These are phyloP conservation scores for Fistularia commersonii DNA, from an alignment of 2,797 vertebrate genomes.

Conservation along the genomic window DNA sequence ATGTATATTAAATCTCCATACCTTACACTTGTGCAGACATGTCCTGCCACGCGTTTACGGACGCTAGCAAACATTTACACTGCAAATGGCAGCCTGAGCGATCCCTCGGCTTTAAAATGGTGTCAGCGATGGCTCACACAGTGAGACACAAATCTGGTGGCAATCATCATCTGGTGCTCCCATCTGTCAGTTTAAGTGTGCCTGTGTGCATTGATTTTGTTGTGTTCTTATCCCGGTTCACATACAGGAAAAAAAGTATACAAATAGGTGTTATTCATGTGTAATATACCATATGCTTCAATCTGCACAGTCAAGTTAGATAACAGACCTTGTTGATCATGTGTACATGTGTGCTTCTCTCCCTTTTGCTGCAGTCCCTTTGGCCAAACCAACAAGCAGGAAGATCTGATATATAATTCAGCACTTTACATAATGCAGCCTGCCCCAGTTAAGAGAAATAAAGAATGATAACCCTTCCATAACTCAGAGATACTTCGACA, in stretches of 20 bases:
- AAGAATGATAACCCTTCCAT: conserved; percentile 61
- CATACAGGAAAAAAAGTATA: not conserved
- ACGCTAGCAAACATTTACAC: conserved; percentile 26
- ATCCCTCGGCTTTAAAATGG: conserved; percentile 68
- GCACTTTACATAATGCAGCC: conserved; percentile 64
- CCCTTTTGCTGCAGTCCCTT: conserved; percentile 42
- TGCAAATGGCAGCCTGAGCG: conserved; percentile 64
- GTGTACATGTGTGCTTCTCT: conserved; percentile 17
- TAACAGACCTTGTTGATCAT: not conserved
- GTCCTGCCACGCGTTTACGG: conserved; percentile 1
- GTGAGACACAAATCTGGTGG: conserved; percentile 70
- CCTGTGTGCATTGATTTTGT: not conserved
- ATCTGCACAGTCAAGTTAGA: not conserved
- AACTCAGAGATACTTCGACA: conserved; percentile 6
- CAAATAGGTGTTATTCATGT: not conserved
- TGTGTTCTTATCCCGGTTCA: no score
- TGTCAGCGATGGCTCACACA: conserved; percentile 67
- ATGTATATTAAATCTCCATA: not conserved
- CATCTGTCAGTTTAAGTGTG: conserved; percentile 69
- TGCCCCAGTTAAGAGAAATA: conserved; percentile 69
- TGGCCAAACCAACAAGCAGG: conserved; percentile 46
- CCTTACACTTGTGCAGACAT: not conserved
- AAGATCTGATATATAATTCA: conserved; percentile 72
- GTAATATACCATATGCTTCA: no score
- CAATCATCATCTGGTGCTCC: conserved; percentile 75